Base-by-base conservation (phyloP, 2,113 vertebrate species). In the Nycticebus coucang region DNA sequence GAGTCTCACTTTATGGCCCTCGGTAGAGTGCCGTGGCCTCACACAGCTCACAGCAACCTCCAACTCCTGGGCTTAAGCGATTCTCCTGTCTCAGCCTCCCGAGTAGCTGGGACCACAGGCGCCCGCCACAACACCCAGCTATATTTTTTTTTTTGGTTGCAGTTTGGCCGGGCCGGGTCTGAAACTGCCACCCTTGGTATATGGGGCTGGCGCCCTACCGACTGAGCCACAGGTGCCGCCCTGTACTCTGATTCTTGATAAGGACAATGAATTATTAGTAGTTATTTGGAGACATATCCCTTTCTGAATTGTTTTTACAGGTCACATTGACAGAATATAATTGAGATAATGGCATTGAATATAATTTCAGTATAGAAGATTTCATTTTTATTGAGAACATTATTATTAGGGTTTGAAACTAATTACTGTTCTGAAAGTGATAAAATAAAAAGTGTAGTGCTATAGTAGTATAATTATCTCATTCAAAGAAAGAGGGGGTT, bases 381-480 rank as follows among this genome's bases (percentile, higher is more conserved):
- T 33, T 78, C 79, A 37, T 41, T 93, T 93, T 83, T 10, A 79
- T 95, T 93, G 35, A 50, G 17, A 82, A 72, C 30, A 78, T 86
- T 89, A n/a, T 94, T 6, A 69, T 92, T 95, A 93, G 81, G 21
- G 87, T 82, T 45, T 75, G n/a, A 94, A 94, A 64, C 3, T 91
- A 68, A 93, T 94, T 93, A 90, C 62, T 72, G 26, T 77, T 77
- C 41, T 89, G 22, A 94, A 94, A 89, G 64, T 83, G 75, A 78
- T 94, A 33, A 97, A 91, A 87, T 93, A 79, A 94, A 80, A 95
- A 85, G 57, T 50, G 30, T 84, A 77, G 74, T 92, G 50, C 28
- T 87, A 7, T 89, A 87, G 21, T 86, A 19, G 21, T 86, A 19
- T 37, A 84, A 59, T 80, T 11, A n/a, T 64, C 28, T 94, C 45